Percentiles rank a stretch among this genome's conserved stretches.
Evolutionary conservation across 2,113 vertebrate genomes (phyloP).

Genomic region (Murina feae): DNA sequence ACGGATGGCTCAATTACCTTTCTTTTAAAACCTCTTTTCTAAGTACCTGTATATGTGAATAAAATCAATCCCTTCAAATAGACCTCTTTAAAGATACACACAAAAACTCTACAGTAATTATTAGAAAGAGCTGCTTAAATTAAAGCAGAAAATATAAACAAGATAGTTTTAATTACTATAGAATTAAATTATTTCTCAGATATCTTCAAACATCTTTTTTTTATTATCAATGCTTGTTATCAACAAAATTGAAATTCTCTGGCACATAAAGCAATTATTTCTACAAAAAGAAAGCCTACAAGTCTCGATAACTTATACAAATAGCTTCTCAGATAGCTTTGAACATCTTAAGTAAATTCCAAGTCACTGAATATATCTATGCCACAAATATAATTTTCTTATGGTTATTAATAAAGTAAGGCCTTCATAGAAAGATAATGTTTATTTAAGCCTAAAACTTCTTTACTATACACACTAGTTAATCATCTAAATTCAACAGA

Average conservation of each 20-base stretch:
- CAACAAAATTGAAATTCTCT: slow-evolving; percentile 90
- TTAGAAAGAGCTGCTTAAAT: neutral
- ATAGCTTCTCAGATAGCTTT: slow-evolving; percentile 63
- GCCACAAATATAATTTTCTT: slow-evolving; percentile 15
- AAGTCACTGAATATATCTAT: neutral
- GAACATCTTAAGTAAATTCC: slow-evolving; percentile 36
- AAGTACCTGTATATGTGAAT: neutral
- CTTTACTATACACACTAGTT: neutral
- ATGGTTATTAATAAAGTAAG: neutral
- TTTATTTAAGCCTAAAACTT: slow-evolving; percentile 25
- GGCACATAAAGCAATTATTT: slow-evolving; percentile 90
- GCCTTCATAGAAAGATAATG: neutral
- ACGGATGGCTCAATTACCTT: neutral
- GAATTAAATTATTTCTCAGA: neutral
- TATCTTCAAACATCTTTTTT: slow-evolving; percentile 41
- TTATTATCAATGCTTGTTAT: slow-evolving; percentile 90
- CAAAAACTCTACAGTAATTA: neutral
- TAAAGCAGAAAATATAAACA: neutral
- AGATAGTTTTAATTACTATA: neutral
- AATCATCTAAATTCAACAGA: neutral
- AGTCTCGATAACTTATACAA: slow-evolving; percentile 44
- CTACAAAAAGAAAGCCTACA: slow-evolving; percentile 75
- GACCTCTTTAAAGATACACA: neutral
- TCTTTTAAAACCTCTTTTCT: neutral
- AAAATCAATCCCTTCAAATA: neutral